A percentile compares a stretch with the other conserved stretches of the same genome.
Conservation (phyloP, 2,797 vertebrate species). For the Chelon labrosus region DNA sequence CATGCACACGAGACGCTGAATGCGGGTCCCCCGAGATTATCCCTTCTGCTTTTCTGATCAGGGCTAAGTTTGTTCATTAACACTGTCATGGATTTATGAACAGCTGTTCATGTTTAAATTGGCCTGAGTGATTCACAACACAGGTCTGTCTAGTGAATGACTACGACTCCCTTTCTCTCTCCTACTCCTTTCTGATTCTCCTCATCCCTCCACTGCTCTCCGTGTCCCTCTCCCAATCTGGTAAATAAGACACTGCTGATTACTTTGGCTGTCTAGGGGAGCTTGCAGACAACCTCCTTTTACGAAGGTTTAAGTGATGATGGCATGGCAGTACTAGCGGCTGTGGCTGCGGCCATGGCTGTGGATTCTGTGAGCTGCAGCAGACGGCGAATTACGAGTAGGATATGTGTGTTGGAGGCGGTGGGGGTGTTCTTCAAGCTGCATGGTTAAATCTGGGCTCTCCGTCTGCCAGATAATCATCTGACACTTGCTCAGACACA, state of each 20-base stretch:
- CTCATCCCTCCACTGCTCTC: constrained; percentile 14
- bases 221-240: constrained; percentile 32
- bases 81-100: constrained; percentile 59
- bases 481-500: constrained; percentile 64
- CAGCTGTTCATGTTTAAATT: constrained; percentile 63
- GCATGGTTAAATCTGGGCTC: constrained; percentile 59
- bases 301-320: constrained; percentile 58
- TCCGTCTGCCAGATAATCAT: constrained; percentile 76
- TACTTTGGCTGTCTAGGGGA: constrained; percentile 53
- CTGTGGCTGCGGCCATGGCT: constrained; percentile 3
- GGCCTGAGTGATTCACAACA: constrained; percentile 59
- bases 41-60: constrained; percentile 51
- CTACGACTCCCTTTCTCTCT: constrained; percentile 15
- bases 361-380: constrained; percentile 45
- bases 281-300: constrained; percentile 40
- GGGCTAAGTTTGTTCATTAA: constrained; percentile 61
- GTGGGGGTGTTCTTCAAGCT: constrained; percentile 53
- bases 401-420: constrained; percentile 22
- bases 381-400: constrained; percentile 48
- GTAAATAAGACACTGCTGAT: constrained; percentile 63
- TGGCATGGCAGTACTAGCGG: constrained; percentile 42
- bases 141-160: constrained; percentile 24
- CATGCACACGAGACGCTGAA: constrained; percentile 9
- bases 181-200: constrained; percentile 21
- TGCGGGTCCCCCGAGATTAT: constrained; percentile 34